These are phyloP conservation scores for Tillus elongatus DNA, from an alignment of 2,888 invertebrate genomes.

Conservation along the genomic window DNA sequence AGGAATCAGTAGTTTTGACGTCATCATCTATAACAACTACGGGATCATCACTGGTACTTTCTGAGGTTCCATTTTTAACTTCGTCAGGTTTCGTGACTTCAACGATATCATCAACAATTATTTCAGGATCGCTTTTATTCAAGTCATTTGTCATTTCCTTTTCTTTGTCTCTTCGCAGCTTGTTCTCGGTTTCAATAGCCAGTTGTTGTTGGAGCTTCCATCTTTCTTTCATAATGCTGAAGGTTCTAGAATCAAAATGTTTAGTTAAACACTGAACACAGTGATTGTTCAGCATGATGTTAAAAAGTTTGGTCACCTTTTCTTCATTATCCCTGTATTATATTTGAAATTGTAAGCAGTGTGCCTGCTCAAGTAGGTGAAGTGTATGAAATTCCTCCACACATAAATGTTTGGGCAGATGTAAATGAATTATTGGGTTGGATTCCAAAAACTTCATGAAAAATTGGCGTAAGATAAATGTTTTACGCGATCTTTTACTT, in stretches of 20 bases:
- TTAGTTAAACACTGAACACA: background rate
- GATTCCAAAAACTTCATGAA: too few species aligned
- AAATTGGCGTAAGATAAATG: too few species aligned
- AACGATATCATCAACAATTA: constrained; percentile 27
- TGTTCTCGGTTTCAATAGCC: constrained; percentile 15
- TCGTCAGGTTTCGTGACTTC: constrained; percentile 18
- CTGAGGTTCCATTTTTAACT: constrained; percentile 13
- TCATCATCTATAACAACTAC: constrained; percentile 16
- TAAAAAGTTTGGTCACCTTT: background rate
- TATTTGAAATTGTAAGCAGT: too few species aligned
- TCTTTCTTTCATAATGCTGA: constrained; percentile 4
- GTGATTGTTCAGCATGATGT: background rate
- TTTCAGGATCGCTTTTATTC: constrained; percentile 22
- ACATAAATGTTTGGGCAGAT: too few species aligned
- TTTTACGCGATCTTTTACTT: too few species aligned
- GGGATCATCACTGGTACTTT: constrained; percentile 18
- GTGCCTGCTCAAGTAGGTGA: too few species aligned
- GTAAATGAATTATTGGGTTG: too few species aligned
- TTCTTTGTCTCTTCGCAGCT: constrained; percentile 12
- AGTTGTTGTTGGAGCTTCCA: constrained; percentile 13
- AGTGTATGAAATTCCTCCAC: too few species aligned
- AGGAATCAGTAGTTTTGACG: constrained; percentile 18
- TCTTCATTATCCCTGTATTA: too few species aligned
- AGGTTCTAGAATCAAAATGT: constrained; percentile 7
- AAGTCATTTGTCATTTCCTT: too few species aligned